These are phyloP conservation scores for Turritopsis rubra DNA, from an alignment of 30 jellyfish, hydroid and myxozoan genomes.

Conservation along the genomic window DNA sequence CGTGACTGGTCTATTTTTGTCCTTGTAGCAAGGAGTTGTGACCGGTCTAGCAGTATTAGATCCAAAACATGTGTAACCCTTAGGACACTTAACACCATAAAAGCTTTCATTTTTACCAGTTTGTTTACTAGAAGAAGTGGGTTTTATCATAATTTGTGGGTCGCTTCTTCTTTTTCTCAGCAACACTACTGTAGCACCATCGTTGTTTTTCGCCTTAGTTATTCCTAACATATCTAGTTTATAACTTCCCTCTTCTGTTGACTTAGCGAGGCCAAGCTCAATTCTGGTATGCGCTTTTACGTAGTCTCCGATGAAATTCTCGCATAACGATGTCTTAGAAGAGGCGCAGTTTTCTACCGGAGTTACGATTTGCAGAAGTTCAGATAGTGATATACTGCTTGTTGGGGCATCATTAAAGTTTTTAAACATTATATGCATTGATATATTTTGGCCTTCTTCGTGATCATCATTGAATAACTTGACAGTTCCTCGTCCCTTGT, in stretches of 20 bases:
- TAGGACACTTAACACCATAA: neutral
- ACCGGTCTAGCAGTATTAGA: neutral
- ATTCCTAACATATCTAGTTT: neutral
- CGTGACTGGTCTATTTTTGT: neutral
- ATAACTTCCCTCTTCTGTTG: neutral
- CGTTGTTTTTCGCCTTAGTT: neutral
- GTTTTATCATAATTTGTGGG: neutral
- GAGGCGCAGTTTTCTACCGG: neutral
- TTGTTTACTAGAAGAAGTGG: neutral
- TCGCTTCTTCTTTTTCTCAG: neutral
- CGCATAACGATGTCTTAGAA: neutral
- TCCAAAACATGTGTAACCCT: neutral
- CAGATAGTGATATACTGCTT: neutral
- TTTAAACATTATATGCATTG: neutral
- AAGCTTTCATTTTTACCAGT: neutral
- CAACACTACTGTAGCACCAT: neutral
- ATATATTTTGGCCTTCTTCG: neutral
- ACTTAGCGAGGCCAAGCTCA: neutral
- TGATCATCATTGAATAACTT: neutral
- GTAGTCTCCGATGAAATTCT: neutral
- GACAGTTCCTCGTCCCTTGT: neutral
- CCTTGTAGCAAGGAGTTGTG: neutral
- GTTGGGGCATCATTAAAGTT: neutral
- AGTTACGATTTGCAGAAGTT: neutral
- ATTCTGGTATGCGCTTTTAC: neutral